Base-by-base conservation (phyloP, 2,797 vertebrate species). In the Philypnodon macrostomus region DNA sequence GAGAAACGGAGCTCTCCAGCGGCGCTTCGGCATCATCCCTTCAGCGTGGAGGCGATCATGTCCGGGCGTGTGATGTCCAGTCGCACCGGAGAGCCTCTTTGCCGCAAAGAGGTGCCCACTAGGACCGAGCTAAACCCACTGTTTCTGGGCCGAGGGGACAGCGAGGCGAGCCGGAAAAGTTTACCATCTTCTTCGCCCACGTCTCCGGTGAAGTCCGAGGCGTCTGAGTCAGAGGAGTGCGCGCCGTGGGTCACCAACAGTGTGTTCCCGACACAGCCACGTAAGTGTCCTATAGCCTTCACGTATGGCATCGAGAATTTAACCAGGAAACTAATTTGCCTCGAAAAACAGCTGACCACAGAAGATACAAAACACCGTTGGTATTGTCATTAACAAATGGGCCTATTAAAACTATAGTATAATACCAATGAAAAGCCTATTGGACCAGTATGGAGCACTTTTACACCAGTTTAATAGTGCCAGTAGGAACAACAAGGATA, bases 11-110 rank as follows among this genome's bases (percentile, higher is more conserved):
- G 23, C 2, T 58, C 73, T 8, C 57, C 73, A 11, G 65, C 18
- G 46, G 63, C 39, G 24, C 79, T 58, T 2, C 76, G 72, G 36
- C 80, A 65, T 60, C 85, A 86, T 37, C 88, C 90, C 5, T 91
- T 91, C 81, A 91, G 90, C 79, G 90, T 91, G 49, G 90, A 91
- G 71, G 88, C 90, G 40, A 82, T 91, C 6, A 90, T 91, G 73
- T 81, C 86, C 30, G 64, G 70, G 7, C 70, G 72, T 46, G 87
- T 68, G 46, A 58, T 60, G 29, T 49, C 49, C 16, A 35, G 18
- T 29, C 49, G 52, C 9, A 14, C 17, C 26, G 58, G 32, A 11
- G 67, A 63, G 41, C 31, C 58, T 10, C 17, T 18, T 32, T 34
- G 57, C 51, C 65, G 57, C 4, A 72, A 62, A 34, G 9, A 53